Base-by-base conservation (phyloP, 2,113 vertebrate species). In the Aphyosemion australe region DNA sequence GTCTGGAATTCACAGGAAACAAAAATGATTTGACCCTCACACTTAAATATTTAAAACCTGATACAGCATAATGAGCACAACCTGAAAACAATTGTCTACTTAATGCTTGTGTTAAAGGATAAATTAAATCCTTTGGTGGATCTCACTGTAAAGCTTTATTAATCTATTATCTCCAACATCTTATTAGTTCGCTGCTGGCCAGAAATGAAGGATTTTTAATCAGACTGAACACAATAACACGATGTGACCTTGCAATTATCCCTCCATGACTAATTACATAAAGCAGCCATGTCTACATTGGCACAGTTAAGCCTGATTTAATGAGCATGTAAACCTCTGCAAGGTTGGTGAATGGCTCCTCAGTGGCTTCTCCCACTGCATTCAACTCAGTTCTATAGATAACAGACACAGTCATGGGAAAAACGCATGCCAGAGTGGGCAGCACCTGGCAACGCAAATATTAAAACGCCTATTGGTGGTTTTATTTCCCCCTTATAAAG, bases 401-500 rank as follows among this genome's bases (percentile, higher is more conserved):
- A 83, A 54, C 15, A 55, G 5, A 18, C 57, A 4, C 50, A 20
- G 50, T 58, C 46, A 50, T 69, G 55, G 53, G 55, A 42, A 14
- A 67, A 69, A 68, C 65, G 65, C 82, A 86, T 87, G 76, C 82
- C 78, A 78, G 73, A 72, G 66, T 14, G 52, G 61, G 55, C 72
- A 12, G 53, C 82, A 72, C 76, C 77, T 82, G 81, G 71, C 88
- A 92, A 87, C 89, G 62, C 42, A 66, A 79, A 88, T 87, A 85
- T 89, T 76, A 75, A 84, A 85, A 78, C 71, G 80, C 39, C 32
- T 39, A 72, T 85, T 78, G 73, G 68, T 26, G 68, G 11, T 80
- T 84, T 89, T 81, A 85, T 77, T 84, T 83, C 77, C 62, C 70
- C 56, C 77, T 66, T 52, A 72, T 69, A 79, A 89, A 90, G 81